Evolutionary conservation across 2,797 vertebrate species (phyloP), one percentile per base, ranked within the genome.

Genomic region (Spinus pinus): DNA sequence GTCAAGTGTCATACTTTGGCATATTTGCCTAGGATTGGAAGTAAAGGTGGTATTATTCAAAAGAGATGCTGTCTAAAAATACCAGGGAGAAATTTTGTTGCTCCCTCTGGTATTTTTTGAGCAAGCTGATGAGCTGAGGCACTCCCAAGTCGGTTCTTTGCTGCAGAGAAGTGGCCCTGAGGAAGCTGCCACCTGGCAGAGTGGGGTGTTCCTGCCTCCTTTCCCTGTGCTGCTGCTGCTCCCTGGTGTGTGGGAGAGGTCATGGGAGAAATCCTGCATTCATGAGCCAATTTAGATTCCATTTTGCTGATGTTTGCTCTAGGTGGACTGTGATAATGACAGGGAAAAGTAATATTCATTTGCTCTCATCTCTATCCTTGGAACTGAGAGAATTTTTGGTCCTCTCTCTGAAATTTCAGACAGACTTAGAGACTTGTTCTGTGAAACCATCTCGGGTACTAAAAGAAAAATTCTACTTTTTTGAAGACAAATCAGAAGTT

Each of bases 151-250:
- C 3, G 10, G 30, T 39, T 66, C 28, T 70, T 70, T 54, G 25
- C 49, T 85, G 73, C 28, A 54, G 77, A 44, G 42, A 37, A 17
- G 16, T 51, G 54, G 31, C 39, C 24, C 46, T 9, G 56, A 80
- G 39, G 60, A 80, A 92, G 49, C 58, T 84, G 74, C 27, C n/a
- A 18, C 44, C 42, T 18, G 86, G 44, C 66, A 81, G 35, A 73
- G 44, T 10, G 25, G 18, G 53, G 24, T 50, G 46, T 31, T 44
- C 30, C 47, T 53, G 42, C 54, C 46, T 93, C 65, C 25, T 77
- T 93, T 72, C 33, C 16, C 86, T 62, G 81, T 54, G 69, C 65
- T 19, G 47, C 61, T 95, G 88, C 90, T 92, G 93, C 93, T 93
- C 92, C 69, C 95, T 95, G 79, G 53, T 51, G 79, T 25, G 28